Conservation (phyloP, 2,888 invertebrate species). For the Agrochola lota region DNA sequence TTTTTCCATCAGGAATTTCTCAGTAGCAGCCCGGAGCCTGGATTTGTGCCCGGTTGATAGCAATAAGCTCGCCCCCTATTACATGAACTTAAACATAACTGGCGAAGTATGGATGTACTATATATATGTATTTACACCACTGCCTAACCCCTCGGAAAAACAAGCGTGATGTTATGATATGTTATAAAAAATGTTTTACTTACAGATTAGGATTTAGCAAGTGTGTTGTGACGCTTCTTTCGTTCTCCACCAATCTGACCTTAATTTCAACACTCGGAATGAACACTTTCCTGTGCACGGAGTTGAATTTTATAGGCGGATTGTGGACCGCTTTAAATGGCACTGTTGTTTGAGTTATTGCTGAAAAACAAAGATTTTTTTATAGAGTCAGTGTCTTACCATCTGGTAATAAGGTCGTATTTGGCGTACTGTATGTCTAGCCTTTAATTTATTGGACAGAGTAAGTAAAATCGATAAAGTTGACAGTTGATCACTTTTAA, state of each 20-base stretch:
- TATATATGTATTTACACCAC: neutral
- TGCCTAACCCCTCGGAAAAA: neutral
- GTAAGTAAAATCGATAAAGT: neutral
- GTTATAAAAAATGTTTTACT: constrained; percentile 75
- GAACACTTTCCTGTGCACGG: constrained; percentile 94
- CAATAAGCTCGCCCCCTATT: neutral
- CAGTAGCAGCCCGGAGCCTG: neutral
- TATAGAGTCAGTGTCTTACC: neutral
- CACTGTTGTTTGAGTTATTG: constrained; percentile 79
- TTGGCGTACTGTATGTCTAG: neutral
- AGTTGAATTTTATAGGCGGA: constrained; percentile 93
- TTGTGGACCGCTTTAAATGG: constrained; percentile 93
- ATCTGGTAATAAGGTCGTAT: neutral
- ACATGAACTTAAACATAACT: neutral
- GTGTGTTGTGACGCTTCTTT: constrained; percentile 95
- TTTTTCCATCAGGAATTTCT: neutral
- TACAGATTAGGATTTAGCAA: constrained; percentile 97
- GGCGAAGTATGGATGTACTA: too few species aligned
- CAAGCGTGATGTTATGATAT: neutral
- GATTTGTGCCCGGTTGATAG: too few species aligned
- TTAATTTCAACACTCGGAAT: constrained; percentile 94
- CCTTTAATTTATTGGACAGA: neutral
- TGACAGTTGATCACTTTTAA: neutral
- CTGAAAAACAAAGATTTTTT: constrained; percentile 73
- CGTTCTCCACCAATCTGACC: constrained; percentile 94